These are phyloP conservation scores for Cephus nigrinus DNA, from an alignment of 2,888 invertebrate species.

Conservation along the genomic window DNA sequence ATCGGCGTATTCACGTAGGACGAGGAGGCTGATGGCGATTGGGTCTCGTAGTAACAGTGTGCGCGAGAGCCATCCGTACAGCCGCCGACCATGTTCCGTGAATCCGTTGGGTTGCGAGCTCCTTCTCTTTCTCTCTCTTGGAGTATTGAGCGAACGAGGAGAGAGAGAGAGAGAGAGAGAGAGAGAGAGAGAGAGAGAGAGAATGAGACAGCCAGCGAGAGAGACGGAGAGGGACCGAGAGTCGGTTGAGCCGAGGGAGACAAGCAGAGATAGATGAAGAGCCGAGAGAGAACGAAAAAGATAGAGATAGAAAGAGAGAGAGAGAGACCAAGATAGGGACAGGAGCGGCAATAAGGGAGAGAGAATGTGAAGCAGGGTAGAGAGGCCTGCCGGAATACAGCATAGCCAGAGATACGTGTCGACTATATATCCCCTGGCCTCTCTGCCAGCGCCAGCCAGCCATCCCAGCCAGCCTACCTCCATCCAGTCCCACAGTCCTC, in stretches of 20 bases:
- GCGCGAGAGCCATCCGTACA: constrained; percentile 18
- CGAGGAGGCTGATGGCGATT: background rate
- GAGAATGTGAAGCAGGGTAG: constrained; percentile 33
- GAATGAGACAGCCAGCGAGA: background rate
- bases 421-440: constrained; percentile 42
- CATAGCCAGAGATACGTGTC: constrained; percentile 58
- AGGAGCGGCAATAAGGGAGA: constrained; percentile 18
- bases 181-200: constrained; percentile 18
- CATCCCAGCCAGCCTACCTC: constrained; percentile 46
- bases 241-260: background rate
- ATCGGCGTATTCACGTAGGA: background rate
- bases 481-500: constrained; percentile 56
- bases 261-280: constrained; percentile 32
- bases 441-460: constrained; percentile 11
- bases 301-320: constrained; percentile 36
- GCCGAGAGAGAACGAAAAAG: constrained; percentile 17
- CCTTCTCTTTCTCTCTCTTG: constrained; percentile 28
- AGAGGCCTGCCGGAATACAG: constrained; percentile 40
- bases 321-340: constrained; percentile 27
- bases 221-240: constrained; percentile 19
- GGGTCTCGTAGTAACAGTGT: background rate
- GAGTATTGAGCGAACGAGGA: constrained; percentile 60
- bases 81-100: constrained; percentile 49
- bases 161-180: constrained; percentile 15
- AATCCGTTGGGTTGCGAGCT: constrained; percentile 42